Percentiles rank a stretch among this genome's conserved stretches.
phyloP scores from a whole-genome alignment of 2,797 vertebrate genomes.

The Cottoperca gobio region DNA sequence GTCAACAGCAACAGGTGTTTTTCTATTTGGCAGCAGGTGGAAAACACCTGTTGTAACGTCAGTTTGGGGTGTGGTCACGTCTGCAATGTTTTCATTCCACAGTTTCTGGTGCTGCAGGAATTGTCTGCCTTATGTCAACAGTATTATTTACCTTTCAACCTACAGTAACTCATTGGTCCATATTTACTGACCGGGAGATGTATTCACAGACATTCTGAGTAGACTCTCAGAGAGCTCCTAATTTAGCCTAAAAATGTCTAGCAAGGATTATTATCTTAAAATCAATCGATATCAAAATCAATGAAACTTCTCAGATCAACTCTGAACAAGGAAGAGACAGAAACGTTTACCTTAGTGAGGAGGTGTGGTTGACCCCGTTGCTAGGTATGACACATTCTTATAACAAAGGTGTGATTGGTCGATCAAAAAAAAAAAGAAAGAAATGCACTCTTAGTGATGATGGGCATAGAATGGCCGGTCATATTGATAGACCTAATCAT shows the following conservation, averaged over 20 bases:
- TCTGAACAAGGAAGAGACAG: neutral
- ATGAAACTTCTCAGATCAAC: too few relatives aligned
- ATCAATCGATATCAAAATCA: too few relatives aligned
- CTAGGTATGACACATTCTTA: too few relatives aligned
- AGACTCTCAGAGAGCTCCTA: neutral
- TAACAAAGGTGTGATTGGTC: too few relatives aligned
- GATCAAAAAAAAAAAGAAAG: too few relatives aligned
- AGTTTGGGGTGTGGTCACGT: neutral
- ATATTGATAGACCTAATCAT: too few relatives aligned
- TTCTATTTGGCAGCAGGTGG: neutral
- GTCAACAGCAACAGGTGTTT: neutral
- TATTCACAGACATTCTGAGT: neutral
- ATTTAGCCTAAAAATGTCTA: neutral
- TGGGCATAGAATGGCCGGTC: too few relatives aligned
- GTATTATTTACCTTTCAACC: neutral
- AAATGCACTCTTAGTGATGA: too few relatives aligned
- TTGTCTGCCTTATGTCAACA: neutral
- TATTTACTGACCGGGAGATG: neutral
- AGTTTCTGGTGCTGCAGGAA: neutral
- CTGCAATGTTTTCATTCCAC: constrained; percentile 6
- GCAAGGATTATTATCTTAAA: neutral
- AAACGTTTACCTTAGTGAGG: neutral
- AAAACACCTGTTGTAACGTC: constrained; percentile 18
- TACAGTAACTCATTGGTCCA: neutral
- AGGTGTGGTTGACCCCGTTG: neutral